Percentiles rank a stretch among this genome's conserved stretches.
These are phyloP conservation scores for Malthinus flaveolus DNA, from an alignment of 2,888 invertebrate species.

Conservation along the genomic window DNA sequence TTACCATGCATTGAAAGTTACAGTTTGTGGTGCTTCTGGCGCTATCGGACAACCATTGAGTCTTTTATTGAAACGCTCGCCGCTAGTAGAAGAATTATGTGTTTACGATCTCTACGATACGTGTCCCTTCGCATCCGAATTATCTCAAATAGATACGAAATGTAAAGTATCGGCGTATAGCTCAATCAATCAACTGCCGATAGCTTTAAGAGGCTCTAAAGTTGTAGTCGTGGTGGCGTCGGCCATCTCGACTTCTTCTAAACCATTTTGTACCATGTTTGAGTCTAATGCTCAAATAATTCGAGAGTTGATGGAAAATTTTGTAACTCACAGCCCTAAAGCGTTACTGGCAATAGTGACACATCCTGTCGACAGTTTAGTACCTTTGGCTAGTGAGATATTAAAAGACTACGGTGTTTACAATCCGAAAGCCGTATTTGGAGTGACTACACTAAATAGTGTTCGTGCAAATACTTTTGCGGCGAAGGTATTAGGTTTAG, in stretches of 20 bases:
- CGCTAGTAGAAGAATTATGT: conserved; percentile 61
- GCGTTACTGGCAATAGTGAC: conserved; percentile 57
- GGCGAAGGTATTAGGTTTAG: conserved; percentile 65
- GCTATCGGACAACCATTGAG: conserved; percentile 60
- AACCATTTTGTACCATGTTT: conserved; percentile 42
- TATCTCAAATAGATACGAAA: conserved; percentile 55
- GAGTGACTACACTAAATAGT: conserved; percentile 73
- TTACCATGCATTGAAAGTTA: conserved; percentile 10
- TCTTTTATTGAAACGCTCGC: conserved; percentile 62
- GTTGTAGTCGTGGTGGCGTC: conserved; percentile 47
- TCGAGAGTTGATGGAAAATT: conserved; percentile 39
- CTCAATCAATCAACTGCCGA: conserved; percentile 41
- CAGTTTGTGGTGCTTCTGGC: conserved; percentile 39
- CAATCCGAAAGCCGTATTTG: conserved; percentile 69
- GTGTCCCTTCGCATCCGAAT: conserved; percentile 50
- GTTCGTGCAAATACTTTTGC: conserved; percentile 78
- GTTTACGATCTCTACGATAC: conserved; percentile 58
- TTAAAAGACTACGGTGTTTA: conserved; percentile 65
- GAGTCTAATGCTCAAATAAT: conserved; percentile 44
- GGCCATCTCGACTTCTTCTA: conserved; percentile 32
- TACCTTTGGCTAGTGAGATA: conserved; percentile 72
- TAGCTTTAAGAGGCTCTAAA: conserved; percentile 45
- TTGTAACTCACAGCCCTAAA: conserved; percentile 43
- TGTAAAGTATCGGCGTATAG: conserved; percentile 50
- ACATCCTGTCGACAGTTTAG: conserved; percentile 67